These are phyloP conservation scores for Alectura lathami DNA, from an alignment of 2,113 vertebrate genomes.

Conservation along the genomic window DNA sequence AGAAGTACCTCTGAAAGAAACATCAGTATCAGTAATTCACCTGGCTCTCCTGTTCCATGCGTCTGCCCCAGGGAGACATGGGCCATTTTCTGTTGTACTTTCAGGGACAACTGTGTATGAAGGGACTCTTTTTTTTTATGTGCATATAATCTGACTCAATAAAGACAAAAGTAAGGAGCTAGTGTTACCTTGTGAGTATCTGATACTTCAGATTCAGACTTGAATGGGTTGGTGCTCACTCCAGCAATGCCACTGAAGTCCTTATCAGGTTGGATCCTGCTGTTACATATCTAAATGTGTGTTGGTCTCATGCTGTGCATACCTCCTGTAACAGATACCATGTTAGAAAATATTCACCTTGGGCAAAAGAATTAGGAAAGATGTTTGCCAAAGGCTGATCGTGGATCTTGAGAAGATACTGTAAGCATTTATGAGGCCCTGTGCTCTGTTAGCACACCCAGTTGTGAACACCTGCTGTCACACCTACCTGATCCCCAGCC, in stretches of 20 bases:
- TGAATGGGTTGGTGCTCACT: accelerated
- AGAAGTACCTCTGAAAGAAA: background rate
- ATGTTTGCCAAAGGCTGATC: background rate
- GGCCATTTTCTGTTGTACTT: background rate
- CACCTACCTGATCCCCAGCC: background rate
- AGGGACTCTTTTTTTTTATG: background rate
- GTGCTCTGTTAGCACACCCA: background rate
- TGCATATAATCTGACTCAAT: background rate
- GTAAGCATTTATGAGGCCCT: background rate
- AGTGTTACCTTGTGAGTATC: background rate
- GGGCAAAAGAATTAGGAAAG: conserved; percentile 2
- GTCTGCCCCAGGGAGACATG: background rate
- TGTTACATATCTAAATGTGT: background rate
- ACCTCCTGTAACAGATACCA: background rate
- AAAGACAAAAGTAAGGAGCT: background rate
- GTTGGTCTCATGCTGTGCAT: background rate
- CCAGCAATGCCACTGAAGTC: background rate
- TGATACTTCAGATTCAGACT: background rate
- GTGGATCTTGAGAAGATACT: background rate
- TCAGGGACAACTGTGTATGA: background rate
- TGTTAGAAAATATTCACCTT: background rate
- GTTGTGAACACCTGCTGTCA: background rate
- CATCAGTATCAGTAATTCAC: background rate
- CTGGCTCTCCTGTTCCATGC: background rate
- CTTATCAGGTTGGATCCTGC: background rate